A percentile compares a stretch with the other conserved stretches of the same genome.
Evolutionary conservation across 2,797 vertebrate genomes (phyloP).

Genomic region (Liasis olivaceus): DNA sequence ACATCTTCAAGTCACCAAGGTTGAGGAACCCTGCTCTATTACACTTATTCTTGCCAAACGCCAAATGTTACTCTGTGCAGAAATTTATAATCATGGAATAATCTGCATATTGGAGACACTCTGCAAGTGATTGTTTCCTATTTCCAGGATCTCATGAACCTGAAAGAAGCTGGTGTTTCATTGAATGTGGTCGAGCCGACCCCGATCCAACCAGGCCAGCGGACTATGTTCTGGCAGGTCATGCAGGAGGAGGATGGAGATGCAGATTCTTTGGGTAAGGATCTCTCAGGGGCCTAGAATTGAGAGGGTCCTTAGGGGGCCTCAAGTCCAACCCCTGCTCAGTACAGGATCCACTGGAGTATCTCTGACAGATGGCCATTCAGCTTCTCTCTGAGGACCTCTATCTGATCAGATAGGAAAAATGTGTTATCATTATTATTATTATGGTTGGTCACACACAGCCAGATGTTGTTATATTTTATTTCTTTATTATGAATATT

Average conservation of each 20-base stretch:
- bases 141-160: background rate
- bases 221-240: constrained; percentile 34
- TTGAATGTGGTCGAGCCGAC: background rate
- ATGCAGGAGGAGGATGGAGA: constrained; percentile 19
- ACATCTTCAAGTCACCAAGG: too few species aligned
- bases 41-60: background rate
- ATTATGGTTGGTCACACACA: background rate
- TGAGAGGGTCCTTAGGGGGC: background rate
- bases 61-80: background rate
- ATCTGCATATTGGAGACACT: fast-evolving
- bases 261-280: constrained; percentile 21
- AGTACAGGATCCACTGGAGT: background rate
- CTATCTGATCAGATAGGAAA: background rate
- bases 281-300: background rate
- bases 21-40: background rate
- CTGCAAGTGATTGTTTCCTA: background rate
- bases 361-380: background rate
- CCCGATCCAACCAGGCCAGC: background rate
- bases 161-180: background rate
- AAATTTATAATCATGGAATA: fast-evolving
- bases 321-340: background rate
- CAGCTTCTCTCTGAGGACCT: background rate
- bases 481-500: too few species aligned
- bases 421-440: background rate
- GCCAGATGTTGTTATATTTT: background rate